phyloP scores from a whole-genome alignment of 1,140 invertebrate species.

The Bicyclus anynana region DNA sequence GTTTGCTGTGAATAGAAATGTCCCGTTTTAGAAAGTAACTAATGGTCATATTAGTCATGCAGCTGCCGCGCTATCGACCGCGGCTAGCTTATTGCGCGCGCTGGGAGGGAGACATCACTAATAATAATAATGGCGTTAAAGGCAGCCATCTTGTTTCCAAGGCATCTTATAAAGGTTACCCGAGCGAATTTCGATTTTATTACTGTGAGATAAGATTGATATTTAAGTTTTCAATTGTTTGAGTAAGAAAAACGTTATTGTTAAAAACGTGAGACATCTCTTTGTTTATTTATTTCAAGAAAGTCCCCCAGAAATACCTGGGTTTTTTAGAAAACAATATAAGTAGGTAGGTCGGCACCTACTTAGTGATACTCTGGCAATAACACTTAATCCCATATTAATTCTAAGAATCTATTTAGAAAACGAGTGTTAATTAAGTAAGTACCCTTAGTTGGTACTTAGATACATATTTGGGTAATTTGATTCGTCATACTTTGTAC shows the following conservation, averaged over 20 bases:
- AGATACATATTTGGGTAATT: too few species aligned
- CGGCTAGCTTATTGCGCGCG: not conserved
- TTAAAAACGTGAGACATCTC: not conserved
- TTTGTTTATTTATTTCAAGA: too few species aligned
- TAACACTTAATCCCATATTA: too few species aligned
- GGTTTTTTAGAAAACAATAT: too few species aligned
- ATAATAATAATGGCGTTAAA: constrained; percentile 11
- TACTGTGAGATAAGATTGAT: not conserved
- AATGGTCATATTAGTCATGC: constrained; percentile 3
- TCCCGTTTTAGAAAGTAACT: not conserved
- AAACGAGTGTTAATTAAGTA: too few species aligned
- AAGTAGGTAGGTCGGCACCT: too few species aligned
- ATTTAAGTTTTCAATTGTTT: not conserved
- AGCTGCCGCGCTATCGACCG: constrained; percentile 26
- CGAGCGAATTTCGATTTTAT: not conserved
- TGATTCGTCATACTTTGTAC: too few species aligned
- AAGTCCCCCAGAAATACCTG: too few species aligned
- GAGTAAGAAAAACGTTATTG: not conserved
- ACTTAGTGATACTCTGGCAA: too few species aligned
- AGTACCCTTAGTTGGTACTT: too few species aligned
- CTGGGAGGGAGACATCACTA: constrained; percentile 23
- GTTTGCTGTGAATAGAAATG: not conserved
- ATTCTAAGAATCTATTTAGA: too few species aligned
- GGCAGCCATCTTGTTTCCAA: constrained; percentile 26
- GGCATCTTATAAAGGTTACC: not conserved